A percentile compares a stretch with the other conserved stretches of the same genome.
These are phyloP conservation scores for Gila robusta DNA, from an alignment of 2,797 vertebrate genomes.

Conservation along the genomic window DNA sequence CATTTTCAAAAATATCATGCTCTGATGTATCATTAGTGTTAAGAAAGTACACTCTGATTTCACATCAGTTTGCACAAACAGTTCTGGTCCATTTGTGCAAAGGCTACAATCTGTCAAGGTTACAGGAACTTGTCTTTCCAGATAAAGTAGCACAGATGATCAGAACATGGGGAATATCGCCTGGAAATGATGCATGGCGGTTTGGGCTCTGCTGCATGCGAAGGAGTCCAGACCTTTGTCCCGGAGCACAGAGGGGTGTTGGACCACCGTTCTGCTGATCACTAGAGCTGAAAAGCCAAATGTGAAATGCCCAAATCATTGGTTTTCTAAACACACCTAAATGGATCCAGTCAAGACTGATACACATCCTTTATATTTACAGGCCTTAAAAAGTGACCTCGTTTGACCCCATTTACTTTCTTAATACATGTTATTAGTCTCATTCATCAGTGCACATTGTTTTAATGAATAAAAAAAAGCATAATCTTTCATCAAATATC, in stretches of 20 bases:
- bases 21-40: background rate
- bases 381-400: background rate
- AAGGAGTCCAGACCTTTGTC: conserved; percentile 32
- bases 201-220: conserved; percentile 35
- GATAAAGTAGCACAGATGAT: conserved; percentile 19
- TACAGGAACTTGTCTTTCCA: conserved; percentile 30
- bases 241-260: conserved; percentile 17
- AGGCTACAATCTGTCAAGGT: conserved; percentile 46
- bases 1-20: background rate
- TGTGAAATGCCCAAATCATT: conserved; percentile 7
- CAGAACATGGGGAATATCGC: conserved; percentile 16
- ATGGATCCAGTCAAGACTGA: background rate
- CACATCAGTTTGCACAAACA: background rate
- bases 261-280: conserved; percentile 9
- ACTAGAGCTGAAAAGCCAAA: conserved; percentile 27
- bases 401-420: background rate
- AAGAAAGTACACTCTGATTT: background rate
- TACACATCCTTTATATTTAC: background rate
- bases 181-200: conserved; percentile 29
- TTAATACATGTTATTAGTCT: background rate
- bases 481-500: background rate
- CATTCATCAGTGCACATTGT: background rate
- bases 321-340: conserved; percentile 16
- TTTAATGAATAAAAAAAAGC: background rate
- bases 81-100: conserved; percentile 2